These are phyloP conservation scores for Lepus townsendii DNA, from an alignment of 2,797 vertebrate genomes.

Conservation along the genomic window DNA sequence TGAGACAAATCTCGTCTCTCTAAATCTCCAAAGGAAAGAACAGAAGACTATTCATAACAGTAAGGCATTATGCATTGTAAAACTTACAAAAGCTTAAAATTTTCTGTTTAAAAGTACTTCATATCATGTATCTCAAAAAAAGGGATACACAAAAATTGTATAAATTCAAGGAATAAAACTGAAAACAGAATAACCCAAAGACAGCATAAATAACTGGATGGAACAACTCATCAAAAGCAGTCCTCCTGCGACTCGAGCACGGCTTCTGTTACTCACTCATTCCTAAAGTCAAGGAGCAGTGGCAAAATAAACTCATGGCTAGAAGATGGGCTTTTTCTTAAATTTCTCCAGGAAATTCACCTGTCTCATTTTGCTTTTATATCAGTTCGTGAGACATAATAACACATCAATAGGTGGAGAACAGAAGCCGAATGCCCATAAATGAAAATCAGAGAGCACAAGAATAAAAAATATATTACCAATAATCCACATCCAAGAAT, in stretches of 20 bases:
- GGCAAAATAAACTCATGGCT: neutral
- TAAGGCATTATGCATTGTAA: neutral
- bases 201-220: neutral
- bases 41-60: conserved; percentile 64
- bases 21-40: conserved; percentile 92
- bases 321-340: neutral
- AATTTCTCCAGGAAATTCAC: neutral
- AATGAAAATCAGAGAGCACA: neutral
- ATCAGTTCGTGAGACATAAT: neutral
- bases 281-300: neutral
- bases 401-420: neutral
- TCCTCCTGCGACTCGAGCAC: neutral
- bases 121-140: neutral
- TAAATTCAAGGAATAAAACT: conserved; percentile 32
- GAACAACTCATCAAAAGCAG: accelerated
- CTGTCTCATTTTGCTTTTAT: conserved; percentile 9
- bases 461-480: accelerated
- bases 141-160: neutral
- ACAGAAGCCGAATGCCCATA: accelerated
- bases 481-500: neutral
- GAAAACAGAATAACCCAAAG: conserved; percentile 1
- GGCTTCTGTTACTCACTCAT: accelerated
- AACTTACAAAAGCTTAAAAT: conserved; percentile 52
- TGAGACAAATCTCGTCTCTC: conserved; percentile 98
- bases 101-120: conserved; percentile 17